Percentiles rank a stretch among this genome's conserved stretches.
Conservation (phyloP, 2,888 invertebrate species). For the Rhagonycha lutea region DNA sequence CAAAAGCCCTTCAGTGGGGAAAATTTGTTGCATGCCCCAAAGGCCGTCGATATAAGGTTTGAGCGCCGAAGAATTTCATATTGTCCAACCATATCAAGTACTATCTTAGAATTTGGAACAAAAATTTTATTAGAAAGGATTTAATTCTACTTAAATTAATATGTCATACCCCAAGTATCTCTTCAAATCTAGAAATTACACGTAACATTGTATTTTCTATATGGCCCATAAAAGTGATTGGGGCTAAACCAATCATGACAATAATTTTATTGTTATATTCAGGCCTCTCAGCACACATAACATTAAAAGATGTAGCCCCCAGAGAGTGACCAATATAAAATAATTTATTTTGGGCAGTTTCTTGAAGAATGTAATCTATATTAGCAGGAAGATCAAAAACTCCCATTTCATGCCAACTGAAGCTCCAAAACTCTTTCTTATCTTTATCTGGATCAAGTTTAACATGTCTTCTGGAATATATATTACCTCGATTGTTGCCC, state of each 20-base stretch:
- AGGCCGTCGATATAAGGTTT: slow-evolving; percentile 54
- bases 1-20: slow-evolving; percentile 40
- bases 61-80: slow-evolving; percentile 67
- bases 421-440: too few species aligned
- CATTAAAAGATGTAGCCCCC: slow-evolving; percentile 60
- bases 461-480: slow-evolving; percentile 58
- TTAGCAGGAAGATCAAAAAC: too few species aligned
- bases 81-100: slow-evolving; percentile 46
- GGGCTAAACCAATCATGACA: slow-evolving; percentile 52
- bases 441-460: too few species aligned
- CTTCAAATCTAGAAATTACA: too few species aligned
- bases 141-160: neutral
- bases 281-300: neutral
- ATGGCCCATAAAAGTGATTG: slow-evolving; percentile 54
- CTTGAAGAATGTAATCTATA: slow-evolving; percentile 49
- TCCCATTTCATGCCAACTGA: too few species aligned
- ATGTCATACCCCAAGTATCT: too few species aligned
- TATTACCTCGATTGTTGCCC: slow-evolving; percentile 65
- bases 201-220: neutral
- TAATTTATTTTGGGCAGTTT: slow-evolving; percentile 59
- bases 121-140: too few species aligned
- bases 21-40: slow-evolving; percentile 52
- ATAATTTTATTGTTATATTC: neutral
- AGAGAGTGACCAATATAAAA: slow-evolving; percentile 65
- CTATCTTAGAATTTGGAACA: neutral